Evolutionary conservation across 1,140 invertebrate species (phyloP).

Genomic region (Copidosoma floridanum): DNA sequence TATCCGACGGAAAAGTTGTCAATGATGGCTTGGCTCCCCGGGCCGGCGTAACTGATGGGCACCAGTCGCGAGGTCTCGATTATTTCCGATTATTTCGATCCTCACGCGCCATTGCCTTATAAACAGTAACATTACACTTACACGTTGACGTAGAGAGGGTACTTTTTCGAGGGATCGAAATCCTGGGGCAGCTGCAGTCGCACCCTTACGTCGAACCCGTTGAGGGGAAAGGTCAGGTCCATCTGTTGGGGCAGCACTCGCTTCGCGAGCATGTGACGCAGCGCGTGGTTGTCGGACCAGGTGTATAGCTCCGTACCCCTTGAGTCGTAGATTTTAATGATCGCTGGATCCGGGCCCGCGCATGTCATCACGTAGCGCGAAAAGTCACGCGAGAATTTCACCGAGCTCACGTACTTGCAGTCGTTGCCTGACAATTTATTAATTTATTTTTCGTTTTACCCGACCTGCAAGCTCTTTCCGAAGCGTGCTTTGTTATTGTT

Average conservation of each 20-base stretch:
- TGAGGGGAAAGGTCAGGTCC: conserved; percentile 62
- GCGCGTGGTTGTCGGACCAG: conserved; percentile 63
- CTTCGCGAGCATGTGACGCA: conserved; percentile 55
- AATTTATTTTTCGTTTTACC: no score
- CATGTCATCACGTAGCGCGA: conserved; percentile 70
- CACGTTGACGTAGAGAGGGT: conserved; percentile 43
- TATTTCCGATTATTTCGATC: no score
- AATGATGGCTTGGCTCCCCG: conserved; percentile 60
- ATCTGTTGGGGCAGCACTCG: conserved; percentile 61
- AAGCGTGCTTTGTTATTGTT: no score
- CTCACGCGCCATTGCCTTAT: no score
- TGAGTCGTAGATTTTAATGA: conserved; percentile 27
- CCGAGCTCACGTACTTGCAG: conserved; percentile 62
- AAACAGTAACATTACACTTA: no score
- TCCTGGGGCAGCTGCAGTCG: conserved; percentile 50
- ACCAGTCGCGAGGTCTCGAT: no score
- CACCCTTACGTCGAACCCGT: conserved; percentile 52
- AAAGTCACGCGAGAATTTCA: conserved; percentile 63
- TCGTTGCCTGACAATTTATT: conserved; percentile 47
- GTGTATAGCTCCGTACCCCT: conserved; percentile 26
- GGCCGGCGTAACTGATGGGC: conserved; percentile 68
- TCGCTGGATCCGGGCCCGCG: conserved; percentile 56
- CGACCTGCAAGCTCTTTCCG: no score
- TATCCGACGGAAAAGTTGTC: conserved; percentile 58
- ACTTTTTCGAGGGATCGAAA: conserved; percentile 44